phyloP scores from a whole-genome alignment of 2,888 invertebrate species.

The Stenotaenia linearis region DNA sequence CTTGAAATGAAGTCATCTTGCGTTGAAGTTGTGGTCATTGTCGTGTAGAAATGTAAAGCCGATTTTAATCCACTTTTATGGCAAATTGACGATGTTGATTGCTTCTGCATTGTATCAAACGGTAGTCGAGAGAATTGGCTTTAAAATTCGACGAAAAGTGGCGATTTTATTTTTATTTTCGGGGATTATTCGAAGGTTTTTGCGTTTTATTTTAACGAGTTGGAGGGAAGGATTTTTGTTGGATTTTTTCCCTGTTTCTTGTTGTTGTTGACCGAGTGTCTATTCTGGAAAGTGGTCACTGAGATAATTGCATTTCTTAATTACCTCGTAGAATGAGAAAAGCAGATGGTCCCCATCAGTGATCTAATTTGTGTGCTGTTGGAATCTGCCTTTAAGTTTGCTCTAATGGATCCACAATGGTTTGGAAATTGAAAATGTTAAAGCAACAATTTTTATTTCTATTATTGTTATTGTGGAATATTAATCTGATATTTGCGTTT shows the following conservation, averaged over 20 bases:
- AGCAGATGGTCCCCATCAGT: constrained; percentile 24
- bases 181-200: not conserved
- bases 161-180: not conserved
- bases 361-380: constrained; percentile 26
- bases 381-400: constrained; percentile 2
- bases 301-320: constrained; percentile 14
- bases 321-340: constrained; percentile 3
- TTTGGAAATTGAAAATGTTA: constrained; percentile 1
- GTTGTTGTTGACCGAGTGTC: not conserved
- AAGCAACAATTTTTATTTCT: not conserved
- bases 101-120: not conserved
- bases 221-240: not conserved
- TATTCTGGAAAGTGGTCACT: not conserved
- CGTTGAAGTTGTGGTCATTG: not conserved
- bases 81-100: not conserved
- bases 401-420: constrained; percentile 8
- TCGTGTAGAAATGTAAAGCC: not conserved
- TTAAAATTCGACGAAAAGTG: not conserved
- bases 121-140: not conserved
- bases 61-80: not conserved
- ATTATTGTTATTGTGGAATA: not conserved
- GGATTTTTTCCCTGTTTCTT: not conserved
- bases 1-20: not conserved
- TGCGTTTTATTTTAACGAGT: not conserved
- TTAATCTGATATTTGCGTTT: not conserved